Evolutionary conservation across 2,888 invertebrate genomes (phyloP).

Genomic region (Bombylius discolor): DNA sequence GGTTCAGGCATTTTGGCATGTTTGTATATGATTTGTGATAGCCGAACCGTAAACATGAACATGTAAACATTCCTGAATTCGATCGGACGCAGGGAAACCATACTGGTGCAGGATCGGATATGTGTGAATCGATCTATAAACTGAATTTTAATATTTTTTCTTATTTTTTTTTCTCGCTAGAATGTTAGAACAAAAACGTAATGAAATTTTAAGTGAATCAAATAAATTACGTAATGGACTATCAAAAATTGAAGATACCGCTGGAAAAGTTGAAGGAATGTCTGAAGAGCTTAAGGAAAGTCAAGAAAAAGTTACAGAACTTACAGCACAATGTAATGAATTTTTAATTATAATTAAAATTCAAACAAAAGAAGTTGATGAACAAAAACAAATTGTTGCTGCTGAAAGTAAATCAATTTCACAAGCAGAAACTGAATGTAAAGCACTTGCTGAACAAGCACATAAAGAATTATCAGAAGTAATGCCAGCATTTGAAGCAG

Average conservation of each 20-base stretch:
- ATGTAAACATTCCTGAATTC: too few relatives aligned
- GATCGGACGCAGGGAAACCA: background rate
- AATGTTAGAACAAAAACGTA: slow-evolving; percentile 60
- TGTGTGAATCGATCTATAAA: too few relatives aligned
- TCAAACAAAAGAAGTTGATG: slow-evolving; percentile 71
- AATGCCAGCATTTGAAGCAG: slow-evolving; percentile 77
- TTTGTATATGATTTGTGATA: too few relatives aligned
- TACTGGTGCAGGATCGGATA: too few relatives aligned
- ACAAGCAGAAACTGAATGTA: slow-evolving; percentile 69
- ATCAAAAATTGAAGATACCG: slow-evolving; percentile 77
- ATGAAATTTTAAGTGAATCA: slow-evolving; percentile 55
- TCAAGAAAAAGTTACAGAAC: slow-evolving; percentile 53
- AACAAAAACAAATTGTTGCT: slow-evolving; percentile 61
- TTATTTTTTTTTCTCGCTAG: slow-evolving; percentile 24
- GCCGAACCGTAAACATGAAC: too few relatives aligned
- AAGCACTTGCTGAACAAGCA: slow-evolving; percentile 68
- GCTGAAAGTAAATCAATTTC: slow-evolving; percentile 58
- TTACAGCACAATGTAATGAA: slow-evolving; percentile 73
- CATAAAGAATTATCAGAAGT: slow-evolving; percentile 72
- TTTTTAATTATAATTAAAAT: slow-evolving; percentile 69
- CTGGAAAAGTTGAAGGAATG: slow-evolving; percentile 68
- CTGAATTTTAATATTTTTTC: too few relatives aligned
- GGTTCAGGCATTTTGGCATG: too few relatives aligned
- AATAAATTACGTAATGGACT: slow-evolving; percentile 72
- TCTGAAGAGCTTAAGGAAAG: slow-evolving; percentile 68